phyloP scores from a whole-genome alignment of 2,797 vertebrate genomes.

The Nyctibius grandis region DNA sequence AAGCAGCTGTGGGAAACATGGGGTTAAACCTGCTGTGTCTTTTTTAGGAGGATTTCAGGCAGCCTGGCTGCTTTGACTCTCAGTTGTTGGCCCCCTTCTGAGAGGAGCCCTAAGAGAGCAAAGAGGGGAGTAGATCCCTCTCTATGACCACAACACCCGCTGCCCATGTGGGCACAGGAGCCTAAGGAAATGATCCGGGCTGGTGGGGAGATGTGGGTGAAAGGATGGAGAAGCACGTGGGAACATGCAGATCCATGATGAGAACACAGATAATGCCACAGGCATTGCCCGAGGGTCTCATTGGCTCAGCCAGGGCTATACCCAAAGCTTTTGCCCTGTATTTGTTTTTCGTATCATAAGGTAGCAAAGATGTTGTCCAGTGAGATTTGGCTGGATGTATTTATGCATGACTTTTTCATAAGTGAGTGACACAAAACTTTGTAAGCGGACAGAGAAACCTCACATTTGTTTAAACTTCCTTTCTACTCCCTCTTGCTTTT shows the following conservation, averaged over 20 bases:
- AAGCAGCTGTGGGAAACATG: not conserved
- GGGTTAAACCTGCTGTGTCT: not conserved
- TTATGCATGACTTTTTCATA: not conserved
- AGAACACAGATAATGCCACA: not conserved
- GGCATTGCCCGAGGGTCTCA: accelerated
- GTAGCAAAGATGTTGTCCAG: not conserved
- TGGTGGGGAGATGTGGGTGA: accelerated
- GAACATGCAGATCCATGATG: not conserved
- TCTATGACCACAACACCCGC: not conserved
- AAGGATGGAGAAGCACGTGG: not conserved
- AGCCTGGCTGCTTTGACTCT: not conserved
- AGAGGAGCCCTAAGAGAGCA: not conserved
- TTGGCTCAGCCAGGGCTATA: not conserved
- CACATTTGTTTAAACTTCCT: not conserved
- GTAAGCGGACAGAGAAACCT: not conserved
- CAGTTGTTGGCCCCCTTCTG: not conserved
- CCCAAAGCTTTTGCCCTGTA: not conserved
- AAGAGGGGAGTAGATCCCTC: not conserved
- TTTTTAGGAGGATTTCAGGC: not conserved
- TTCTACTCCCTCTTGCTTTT: not conserved
- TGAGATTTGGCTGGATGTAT: not conserved
- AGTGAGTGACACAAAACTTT: not conserved
- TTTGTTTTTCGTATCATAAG: not conserved
- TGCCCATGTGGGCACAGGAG: not conserved
- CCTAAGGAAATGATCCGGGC: accelerated